Evolutionary conservation across 2,888 invertebrate genomes (phyloP).

Genomic region (Mythimna loreyi): DNA sequence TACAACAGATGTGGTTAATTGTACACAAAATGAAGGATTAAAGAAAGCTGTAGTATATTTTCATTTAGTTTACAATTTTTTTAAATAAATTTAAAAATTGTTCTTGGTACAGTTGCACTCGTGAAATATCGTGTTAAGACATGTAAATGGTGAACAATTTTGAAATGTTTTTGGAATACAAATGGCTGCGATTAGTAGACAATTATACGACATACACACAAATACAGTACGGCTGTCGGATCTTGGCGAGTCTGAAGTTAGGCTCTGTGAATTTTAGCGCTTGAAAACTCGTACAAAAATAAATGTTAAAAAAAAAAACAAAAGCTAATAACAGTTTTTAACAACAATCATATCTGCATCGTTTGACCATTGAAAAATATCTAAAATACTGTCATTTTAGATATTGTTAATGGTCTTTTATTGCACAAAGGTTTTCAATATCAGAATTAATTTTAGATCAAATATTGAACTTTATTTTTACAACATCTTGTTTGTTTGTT

Average conservation of each 20-base stretch:
- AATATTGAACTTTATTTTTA: slow-evolving; percentile 2
- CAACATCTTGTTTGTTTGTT: slow-evolving; percentile 53
- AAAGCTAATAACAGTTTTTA: no score
- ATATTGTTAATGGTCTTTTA: no score
- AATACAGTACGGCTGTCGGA: no score
- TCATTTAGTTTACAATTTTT: background rate
- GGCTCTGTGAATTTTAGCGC: no score
- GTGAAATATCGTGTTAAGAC: slow-evolving; percentile 22
- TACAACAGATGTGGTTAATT: slow-evolving; percentile 47
- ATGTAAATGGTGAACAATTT: slow-evolving; percentile 28
- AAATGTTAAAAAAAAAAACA: no score
- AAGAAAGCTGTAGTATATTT: slow-evolving; percentile 10
- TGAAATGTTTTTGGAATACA: slow-evolving; percentile 19
- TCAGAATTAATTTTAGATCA: background rate
- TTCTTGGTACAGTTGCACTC: slow-evolving; percentile 17
- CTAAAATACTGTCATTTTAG: no score
- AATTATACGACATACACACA: background rate
- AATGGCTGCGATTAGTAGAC: background rate
- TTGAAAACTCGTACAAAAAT: no score
- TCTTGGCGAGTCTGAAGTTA: no score
- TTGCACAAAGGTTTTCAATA: background rate
- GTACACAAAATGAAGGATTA: slow-evolving; percentile 16
- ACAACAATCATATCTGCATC: no score
- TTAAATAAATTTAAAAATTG: slow-evolving; percentile 7
- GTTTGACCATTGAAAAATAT: no score